Base-by-base conservation (phyloP, 2,113 vertebrate genomes). In the Leptobrachium leishanense region DNA sequence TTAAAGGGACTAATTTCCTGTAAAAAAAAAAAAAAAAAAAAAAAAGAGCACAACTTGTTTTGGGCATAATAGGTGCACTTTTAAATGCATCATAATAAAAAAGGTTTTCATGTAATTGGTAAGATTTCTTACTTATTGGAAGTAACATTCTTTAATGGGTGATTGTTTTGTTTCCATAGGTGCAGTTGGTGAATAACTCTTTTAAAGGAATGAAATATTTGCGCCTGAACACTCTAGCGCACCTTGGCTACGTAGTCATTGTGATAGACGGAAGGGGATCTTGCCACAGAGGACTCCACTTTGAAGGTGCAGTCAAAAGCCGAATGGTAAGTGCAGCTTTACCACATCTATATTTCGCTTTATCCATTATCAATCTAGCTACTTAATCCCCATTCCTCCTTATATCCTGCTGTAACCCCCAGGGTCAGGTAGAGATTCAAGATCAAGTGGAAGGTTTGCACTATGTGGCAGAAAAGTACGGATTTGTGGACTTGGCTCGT, bases 161-260 rank as follows among this genome's bases (percentile, higher is more conserved):
- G 3, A 59, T 12, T 50, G 67, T 8, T 66, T 71, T 69, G 2
- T 43, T 46, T 72, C 7, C 13, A 72, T 15, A 98, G 97, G 97
- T 99, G 72, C 97, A 99, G 89, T 88, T 99, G 73, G 97, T 99
- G 39, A 99, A 98, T 83, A 99, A 98, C 88, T 98, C 97, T 41
- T 99, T 98, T 84, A 99, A 99, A 84, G 97, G 97, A 41, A 96
- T 97, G 88, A 99, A 99, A 87, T 99, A 98, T 84, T 85, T 99
- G 44, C 88, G 97, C 64, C 92, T 99, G 59, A 99, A 98, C 91
- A 99, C 97, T 0, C 71, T 99, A 78, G 97, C 97, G 0, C 97
- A 97, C 67, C 89, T 99, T 66, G 97, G 97, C 84, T 99, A 99
- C 0, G 96, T 96, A 0, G 97, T 99, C 85, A 95, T 99, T 0